Conservation (phyloP, 2,113 vertebrate genomes). For the Coryphaenoides rupestris region DNA sequence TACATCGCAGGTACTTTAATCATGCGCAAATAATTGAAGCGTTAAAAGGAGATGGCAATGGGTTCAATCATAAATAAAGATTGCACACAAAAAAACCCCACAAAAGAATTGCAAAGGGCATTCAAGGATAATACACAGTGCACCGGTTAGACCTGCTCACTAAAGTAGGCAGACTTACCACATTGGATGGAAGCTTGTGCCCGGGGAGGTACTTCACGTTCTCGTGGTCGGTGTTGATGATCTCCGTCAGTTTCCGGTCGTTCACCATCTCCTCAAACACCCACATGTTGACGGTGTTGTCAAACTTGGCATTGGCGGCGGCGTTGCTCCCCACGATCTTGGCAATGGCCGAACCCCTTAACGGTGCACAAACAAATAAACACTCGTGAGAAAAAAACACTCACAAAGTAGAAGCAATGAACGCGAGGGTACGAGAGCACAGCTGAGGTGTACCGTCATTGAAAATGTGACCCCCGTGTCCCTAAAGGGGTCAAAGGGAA, state of each 20-base stretch:
- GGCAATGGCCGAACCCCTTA: constrained; percentile 94
- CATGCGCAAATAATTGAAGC: too few relatives aligned
- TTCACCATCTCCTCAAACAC: constrained; percentile 90
- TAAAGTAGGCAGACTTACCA: constrained; percentile 75
- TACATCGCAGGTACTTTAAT: too few relatives aligned
- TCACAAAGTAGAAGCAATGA: not conserved
- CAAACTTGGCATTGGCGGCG: constrained; percentile 76
- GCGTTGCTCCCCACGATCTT: constrained; percentile 88
- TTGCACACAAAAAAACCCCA: too few relatives aligned
- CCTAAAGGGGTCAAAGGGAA: too few relatives aligned
- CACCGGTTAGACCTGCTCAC: too few relatives aligned
- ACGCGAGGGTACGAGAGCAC: not conserved
- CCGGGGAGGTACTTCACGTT: constrained; percentile 95
- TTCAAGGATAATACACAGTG: too few relatives aligned
- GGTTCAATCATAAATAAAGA: too few relatives aligned
- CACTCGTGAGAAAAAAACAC: not conserved
- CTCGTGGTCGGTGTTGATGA: constrained; percentile 92
- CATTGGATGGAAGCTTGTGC: constrained; percentile 87
- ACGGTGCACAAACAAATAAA: constrained; percentile 2
- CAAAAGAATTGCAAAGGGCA: too few relatives aligned
- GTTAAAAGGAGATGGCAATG: too few relatives aligned
- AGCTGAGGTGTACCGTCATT: too few relatives aligned
- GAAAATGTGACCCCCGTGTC: too few relatives aligned
- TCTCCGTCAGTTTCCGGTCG: constrained; percentile 86
- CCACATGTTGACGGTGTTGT: constrained; percentile 89